A percentile compares a stretch with the other conserved stretches of the same genome.
phyloP scores from a whole-genome alignment of 2,888 invertebrate species.

The Sympetrum striolatum region DNA sequence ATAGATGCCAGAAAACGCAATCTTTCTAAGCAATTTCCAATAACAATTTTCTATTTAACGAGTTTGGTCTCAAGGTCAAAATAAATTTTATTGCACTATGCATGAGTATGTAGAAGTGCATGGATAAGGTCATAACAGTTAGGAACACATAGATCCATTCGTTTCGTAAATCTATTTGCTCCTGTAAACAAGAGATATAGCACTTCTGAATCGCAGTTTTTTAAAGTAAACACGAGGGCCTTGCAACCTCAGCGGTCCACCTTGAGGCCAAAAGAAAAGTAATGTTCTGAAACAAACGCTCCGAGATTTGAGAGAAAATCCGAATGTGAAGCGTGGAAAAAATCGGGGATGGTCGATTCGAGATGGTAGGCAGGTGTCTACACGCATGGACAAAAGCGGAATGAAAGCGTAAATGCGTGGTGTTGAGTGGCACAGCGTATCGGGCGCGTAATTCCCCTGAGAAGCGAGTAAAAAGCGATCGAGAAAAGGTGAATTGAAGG shows the following conservation, averaged over 20 bases:
- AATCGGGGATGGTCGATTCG: background rate
- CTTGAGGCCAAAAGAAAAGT: background rate
- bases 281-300: background rate
- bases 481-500: background rate
- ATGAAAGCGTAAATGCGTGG: conserved; percentile 9
- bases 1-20: too few relatives aligned
- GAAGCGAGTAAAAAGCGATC: background rate
- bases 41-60: too few relatives aligned
- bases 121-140: too few relatives aligned
- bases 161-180: too few relatives aligned
- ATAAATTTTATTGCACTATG: too few relatives aligned
- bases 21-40: too few relatives aligned
- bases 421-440: background rate
- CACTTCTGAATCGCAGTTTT: too few relatives aligned
- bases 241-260: background rate
- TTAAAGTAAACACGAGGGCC: too few relatives aligned
- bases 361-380: conserved; percentile 1
- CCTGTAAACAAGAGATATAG: too few relatives aligned
- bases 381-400: background rate
- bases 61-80: too few relatives aligned
- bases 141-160: too few relatives aligned
- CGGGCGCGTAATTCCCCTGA: conserved; percentile 2
- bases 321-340: background rate
- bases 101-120: too few relatives aligned
- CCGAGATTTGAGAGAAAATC: background rate